phyloP scores from a whole-genome alignment of 2,888 invertebrate species.

The Acronicta psi region DNA sequence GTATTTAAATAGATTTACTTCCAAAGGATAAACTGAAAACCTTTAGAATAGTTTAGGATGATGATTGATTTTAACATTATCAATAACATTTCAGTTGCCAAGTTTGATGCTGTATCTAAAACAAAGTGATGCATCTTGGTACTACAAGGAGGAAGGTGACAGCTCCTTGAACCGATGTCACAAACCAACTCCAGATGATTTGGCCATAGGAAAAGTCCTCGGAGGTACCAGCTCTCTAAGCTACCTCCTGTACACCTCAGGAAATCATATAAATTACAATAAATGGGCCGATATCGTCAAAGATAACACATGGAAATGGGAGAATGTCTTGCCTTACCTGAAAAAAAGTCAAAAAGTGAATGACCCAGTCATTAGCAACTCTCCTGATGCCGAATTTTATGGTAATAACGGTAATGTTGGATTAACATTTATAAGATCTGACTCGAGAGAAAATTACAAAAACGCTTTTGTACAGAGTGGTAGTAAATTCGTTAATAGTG shows the following conservation, averaged over 20 bases:
- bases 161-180: conserved; percentile 27
- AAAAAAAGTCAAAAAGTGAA: conserved; percentile 64
- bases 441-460: conserved; percentile 48
- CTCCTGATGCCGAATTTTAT: conserved; percentile 45
- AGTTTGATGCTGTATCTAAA: conserved; percentile 49
- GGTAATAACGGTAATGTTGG: conserved; percentile 56
- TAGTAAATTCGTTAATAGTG: conserved; percentile 63
- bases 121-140: conserved; percentile 49
- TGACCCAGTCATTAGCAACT: conserved; percentile 38
- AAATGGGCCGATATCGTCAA: conserved; percentile 58
- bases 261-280: conserved; percentile 59
- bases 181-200: conserved; percentile 32
- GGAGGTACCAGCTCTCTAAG: conserved; percentile 53
- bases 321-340: conserved; percentile 63
- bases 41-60: too few species aligned
- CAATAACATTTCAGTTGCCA: conserved; percentile 47
- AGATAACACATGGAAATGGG: conserved; percentile 64
- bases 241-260: conserved; percentile 45
- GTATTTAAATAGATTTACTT: too few species aligned
- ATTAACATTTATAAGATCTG: conserved; percentile 20
- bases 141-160: conserved; percentile 46
- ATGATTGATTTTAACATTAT: too few species aligned
- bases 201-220: conserved; percentile 52
- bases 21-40: too few species aligned
- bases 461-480: conserved; percentile 76